Base-by-base conservation (phyloP, 2,888 invertebrate species). In the Ichneumon xanthorius region DNA sequence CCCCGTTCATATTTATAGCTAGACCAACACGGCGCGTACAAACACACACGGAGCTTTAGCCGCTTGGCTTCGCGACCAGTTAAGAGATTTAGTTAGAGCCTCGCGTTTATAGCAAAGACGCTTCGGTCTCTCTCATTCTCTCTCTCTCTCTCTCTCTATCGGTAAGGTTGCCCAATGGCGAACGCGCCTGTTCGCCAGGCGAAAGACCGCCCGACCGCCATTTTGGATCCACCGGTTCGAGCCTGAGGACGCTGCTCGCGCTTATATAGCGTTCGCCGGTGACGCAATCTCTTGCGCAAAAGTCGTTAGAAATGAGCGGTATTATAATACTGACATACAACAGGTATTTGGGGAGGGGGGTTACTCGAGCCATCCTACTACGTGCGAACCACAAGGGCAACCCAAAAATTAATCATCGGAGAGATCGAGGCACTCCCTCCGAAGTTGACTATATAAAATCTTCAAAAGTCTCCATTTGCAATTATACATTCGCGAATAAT, bases 1-100 rank as follows among this genome's bases (percentile, higher is more conserved):
- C 88, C 77, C 70, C 58, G 76, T 76, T 87, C 89, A 90, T 92
- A 92, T 92, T 92, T 92, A 92, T 92, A 92, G 91, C 92, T 88
- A 84, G 87, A 85, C 86, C 40, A 50, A 33, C 26, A 61, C 67
- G 16, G 50, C 71, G 37, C 53, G 61, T 40, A 72, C 72, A 14
- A 22, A 48, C 53, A 40, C 30, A 61, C 75, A 19, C 19, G 40
- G 50, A 37, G 58, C 19, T 61, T 5, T 16, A 37, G 58, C 5
- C n/a, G 53, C 30, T 14, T 30, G 45, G 40, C 40, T 78, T 22
- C 45, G 37, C 87, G 90, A 90, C 90, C 90, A 89, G 90, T 89
- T 90, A 86, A 87, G 88, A 89, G 88, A 89, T 90, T 91, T 87
- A 82, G 88, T 89, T 82, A 87, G 87, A 88, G 87, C 76, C 84